Conservation (phyloP, 2,888 invertebrate genomes). For the Hoplodrina blanda region DNA sequence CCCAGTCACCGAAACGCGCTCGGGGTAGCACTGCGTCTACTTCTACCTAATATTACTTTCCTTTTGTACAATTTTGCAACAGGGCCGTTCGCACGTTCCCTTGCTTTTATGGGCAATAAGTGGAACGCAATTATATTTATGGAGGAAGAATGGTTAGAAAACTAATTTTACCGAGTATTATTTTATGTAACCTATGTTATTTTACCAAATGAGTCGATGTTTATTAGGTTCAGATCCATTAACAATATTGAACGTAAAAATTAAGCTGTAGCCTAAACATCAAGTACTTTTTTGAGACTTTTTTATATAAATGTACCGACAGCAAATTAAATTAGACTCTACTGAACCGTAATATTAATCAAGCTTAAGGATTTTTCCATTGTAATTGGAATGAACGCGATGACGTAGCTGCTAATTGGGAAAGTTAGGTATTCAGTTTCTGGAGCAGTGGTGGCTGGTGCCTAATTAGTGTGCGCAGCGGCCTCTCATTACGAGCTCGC, state of each 20-base stretch:
- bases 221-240: slow-evolving; percentile 58
- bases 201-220: slow-evolving; percentile 47
- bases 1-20: slow-evolving; percentile 89
- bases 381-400: slow-evolving; percentile 70
- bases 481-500: slow-evolving; percentile 79
- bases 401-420: slow-evolving; percentile 80
- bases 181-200: slow-evolving; percentile 71
- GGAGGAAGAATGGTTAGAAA: slow-evolving; percentile 87
- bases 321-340: slow-evolving; percentile 33
- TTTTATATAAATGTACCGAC: slow-evolving; percentile 14
- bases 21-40: slow-evolving; percentile 84
- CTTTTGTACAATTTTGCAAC: slow-evolving; percentile 91
- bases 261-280: slow-evolving; percentile 14
- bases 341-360: slow-evolving; percentile 56
- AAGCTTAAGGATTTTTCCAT: slow-evolving; percentile 63
- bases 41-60: slow-evolving; percentile 90
- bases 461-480: slow-evolving; percentile 82
- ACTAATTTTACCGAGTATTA: slow-evolving; percentile 87
- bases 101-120: slow-evolving; percentile 90
- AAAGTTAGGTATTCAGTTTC: slow-evolving; percentile 82
- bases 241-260: slow-evolving; percentile 35
- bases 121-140: slow-evolving; percentile 91
- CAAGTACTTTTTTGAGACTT: slow-evolving; percentile 2
- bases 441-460: slow-evolving; percentile 78
- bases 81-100: slow-evolving; percentile 90